These are phyloP conservation scores for Phthorimaea operculella DNA, from an alignment of 1,140 invertebrate species.

Conservation along the genomic window DNA sequence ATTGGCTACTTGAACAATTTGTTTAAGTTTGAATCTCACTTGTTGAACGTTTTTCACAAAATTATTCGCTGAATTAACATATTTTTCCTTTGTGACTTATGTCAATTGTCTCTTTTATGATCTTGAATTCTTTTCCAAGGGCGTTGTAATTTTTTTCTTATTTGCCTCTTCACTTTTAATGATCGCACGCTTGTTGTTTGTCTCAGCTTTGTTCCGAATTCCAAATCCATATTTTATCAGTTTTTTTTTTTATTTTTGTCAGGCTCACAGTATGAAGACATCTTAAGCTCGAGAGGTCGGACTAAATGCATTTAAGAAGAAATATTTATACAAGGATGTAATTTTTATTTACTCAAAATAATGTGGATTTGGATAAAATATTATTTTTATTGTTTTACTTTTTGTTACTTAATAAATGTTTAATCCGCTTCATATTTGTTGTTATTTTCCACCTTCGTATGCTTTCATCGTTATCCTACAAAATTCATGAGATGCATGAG, in stretches of 20 bases:
- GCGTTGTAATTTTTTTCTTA: no score
- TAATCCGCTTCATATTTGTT: slow-evolving; percentile 35
- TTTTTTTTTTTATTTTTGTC: slow-evolving; percentile 37
- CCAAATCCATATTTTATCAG: slow-evolving; percentile 57
- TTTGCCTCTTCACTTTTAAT: neutral
- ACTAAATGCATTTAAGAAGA: slow-evolving; percentile 54
- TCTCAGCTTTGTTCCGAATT: slow-evolving; percentile 6
- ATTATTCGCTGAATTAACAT: no score
- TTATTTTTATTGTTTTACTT: slow-evolving; percentile 32
- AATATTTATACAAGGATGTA: slow-evolving; percentile 22
- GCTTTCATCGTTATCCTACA: neutral
- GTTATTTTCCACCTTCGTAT: slow-evolving; percentile 21
- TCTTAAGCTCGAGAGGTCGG: slow-evolving; percentile 15
- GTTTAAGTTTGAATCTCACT: no score
- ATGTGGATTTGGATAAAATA: slow-evolving; percentile 54
- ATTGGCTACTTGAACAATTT: no score
- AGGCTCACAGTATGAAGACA: slow-evolving; percentile 62
- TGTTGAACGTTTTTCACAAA: no score
- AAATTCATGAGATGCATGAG: neutral
- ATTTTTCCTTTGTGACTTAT: no score
- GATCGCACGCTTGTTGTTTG: neutral
- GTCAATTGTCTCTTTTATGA: no score
- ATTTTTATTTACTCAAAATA: slow-evolving; percentile 14
- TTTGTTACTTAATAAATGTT: slow-evolving; percentile 48
- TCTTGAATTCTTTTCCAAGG: no score